A percentile compares a stretch with the other conserved stretches of the same genome.
Conservation (phyloP, 2,113 vertebrate species). For the Sapayoa aenigma region DNA sequence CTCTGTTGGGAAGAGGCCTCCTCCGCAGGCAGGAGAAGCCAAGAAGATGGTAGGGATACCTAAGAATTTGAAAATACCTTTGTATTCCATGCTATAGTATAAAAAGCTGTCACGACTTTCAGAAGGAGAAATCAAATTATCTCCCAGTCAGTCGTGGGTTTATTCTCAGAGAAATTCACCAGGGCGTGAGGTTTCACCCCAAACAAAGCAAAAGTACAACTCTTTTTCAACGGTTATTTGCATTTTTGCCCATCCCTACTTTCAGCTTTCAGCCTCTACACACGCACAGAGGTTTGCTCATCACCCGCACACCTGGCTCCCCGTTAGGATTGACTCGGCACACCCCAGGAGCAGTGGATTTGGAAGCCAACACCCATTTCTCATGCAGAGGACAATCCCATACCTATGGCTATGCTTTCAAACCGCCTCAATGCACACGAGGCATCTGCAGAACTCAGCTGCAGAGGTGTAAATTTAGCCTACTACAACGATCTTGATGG, state of each 20-base stretch:
- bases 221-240: background rate
- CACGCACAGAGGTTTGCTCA: background rate
- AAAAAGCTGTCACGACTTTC: background rate
- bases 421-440: background rate
- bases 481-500: background rate
- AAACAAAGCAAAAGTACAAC: background rate
- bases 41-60: background rate
- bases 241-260: conserved; percentile 34
- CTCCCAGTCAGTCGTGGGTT: background rate
- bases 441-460: background rate
- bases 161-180: background rate
- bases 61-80: background rate
- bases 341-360: background rate
- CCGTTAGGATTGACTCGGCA: conserved; percentile 23
- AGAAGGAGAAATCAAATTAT: background rate
- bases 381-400: conserved; percentile 45
- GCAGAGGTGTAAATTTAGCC: background rate
- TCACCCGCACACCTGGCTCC: conserved; percentile 27
- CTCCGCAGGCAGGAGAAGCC: background rate
- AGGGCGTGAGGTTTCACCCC: background rate
- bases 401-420: conserved; percentile 56
- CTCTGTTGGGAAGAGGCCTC: conserved; percentile 15
- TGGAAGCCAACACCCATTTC: conserved; percentile 42
- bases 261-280: background rate
- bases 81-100: background rate